Conservation (phyloP, 2,888 invertebrate genomes). For the Candidula unifasciata region DNA sequence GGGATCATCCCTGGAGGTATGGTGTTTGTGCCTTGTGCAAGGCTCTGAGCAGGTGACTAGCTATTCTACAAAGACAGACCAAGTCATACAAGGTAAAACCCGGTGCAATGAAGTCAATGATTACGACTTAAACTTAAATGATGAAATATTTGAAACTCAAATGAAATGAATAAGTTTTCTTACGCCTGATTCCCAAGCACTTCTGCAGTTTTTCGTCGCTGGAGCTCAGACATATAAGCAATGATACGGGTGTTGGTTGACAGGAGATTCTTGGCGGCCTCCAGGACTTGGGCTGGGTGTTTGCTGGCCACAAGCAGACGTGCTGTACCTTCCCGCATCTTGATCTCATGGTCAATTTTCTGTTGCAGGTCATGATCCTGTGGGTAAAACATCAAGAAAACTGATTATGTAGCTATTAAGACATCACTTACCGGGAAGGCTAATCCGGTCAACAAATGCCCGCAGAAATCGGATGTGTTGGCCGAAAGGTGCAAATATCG, state of each 20-base stretch:
- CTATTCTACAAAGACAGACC: too few species aligned
- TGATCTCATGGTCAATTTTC: conserved; percentile 84
- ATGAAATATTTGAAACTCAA: neutral
- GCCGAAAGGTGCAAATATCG: too few species aligned
- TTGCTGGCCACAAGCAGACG: conserved; percentile 83
- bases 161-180: conserved; percentile 37
- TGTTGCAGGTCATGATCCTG: conserved; percentile 84
- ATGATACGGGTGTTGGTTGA: conserved; percentile 83
- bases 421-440: too few species aligned
- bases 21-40: too few species aligned
- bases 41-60: too few species aligned
- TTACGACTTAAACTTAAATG: too few species aligned
- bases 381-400: conserved; percentile 43
- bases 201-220: conserved; percentile 78
- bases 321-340: conserved; percentile 84
- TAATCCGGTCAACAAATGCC: too few species aligned
- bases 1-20: too few species aligned
- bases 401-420: neutral
- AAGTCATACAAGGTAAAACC: too few species aligned
- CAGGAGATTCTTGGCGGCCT: conserved; percentile 83
- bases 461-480: too few species aligned
- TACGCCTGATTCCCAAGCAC: conserved; percentile 70
- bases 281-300: conserved; percentile 82
- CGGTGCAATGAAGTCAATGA: too few species aligned
- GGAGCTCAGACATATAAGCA: conserved; percentile 83